Evolutionary conservation across 2,113 vertebrate species (phyloP), one percentile per base, ranked within the genome.

Genomic region (Crocuta crocuta): DNA sequence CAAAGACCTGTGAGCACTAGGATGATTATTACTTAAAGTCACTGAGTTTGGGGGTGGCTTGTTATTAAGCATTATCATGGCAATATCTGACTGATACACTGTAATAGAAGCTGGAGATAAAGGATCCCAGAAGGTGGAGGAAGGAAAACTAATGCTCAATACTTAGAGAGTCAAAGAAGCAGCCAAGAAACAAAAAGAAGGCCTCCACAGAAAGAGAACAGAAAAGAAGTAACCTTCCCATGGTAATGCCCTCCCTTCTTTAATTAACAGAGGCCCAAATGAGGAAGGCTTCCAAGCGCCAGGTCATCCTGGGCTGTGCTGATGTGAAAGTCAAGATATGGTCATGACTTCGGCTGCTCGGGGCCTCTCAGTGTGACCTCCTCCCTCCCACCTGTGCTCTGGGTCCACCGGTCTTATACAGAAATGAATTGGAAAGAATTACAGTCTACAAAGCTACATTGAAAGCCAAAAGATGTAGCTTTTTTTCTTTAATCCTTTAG

Each of bases 371-470:
- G 10, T 39, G 83, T 5, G 10, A 23, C 43, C n/a, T 39, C 28
- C 15, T 81, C 43, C 35, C 58, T 74, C 48, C 48, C 17, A 78
- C 33, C 50, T 85, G 71, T 85, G 28, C 48, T 78, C 82, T 48
- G 43, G 28, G n/a, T 95, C 55, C 76, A 80, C 82, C 63, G 63
- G 53, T 39, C 80, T 96, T 95, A 74, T 17, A 71, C 9, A 70
- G n/a, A 94, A 96, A 93, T 61, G 43, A 82, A 74, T 17, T 63
- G 24, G 45, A 86, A 94, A 79, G 31, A 86, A 89, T 92, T 68
- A 53, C 68, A 85, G 83, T 10, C 66, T 39, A 33, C 33, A 96
- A 81, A 93, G 28, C 50, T 91, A 65, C 8, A 74, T 3, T 91
- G 66, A 80, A 79, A 82, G 66, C 35, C 71, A 86, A 89, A 91